These are phyloP conservation scores for Clamator glandarius DNA, from an alignment of 2,797 vertebrate genomes.

Conservation along the genomic window DNA sequence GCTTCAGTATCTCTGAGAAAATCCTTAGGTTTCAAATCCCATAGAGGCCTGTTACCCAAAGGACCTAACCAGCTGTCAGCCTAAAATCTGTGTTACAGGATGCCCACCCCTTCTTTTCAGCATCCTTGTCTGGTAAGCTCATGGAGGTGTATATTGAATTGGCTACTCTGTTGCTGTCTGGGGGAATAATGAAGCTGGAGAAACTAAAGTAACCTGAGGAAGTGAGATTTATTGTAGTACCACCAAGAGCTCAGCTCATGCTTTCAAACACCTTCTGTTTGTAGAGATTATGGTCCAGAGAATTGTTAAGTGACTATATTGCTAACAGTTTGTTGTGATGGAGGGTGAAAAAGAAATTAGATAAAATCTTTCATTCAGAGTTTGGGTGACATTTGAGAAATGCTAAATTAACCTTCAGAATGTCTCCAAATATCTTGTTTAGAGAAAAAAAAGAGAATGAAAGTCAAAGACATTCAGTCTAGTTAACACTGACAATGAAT, in stretches of 20 bases:
- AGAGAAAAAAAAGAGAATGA: neutral
- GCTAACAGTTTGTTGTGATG: neutral
- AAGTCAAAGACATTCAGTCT: neutral
- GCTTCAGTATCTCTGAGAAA: neutral
- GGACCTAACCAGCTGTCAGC: neutral
- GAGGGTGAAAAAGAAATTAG: neutral
- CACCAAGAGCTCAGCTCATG: neutral
- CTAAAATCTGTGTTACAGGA: neutral
- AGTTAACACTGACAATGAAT: neutral
- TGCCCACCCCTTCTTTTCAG: neutral
- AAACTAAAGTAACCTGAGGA: neutral
- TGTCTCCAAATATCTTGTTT: constrained; percentile 28
- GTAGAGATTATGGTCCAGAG: neutral
- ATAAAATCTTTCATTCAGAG: neutral
- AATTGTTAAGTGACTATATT: neutral
- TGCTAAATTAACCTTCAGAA: constrained; percentile 40
- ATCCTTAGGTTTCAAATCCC: neutral
- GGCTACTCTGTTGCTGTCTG: neutral
- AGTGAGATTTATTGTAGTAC: neutral
- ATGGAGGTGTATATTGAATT: neutral
- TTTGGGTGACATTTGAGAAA: constrained; percentile 42
- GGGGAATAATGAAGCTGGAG: neutral
- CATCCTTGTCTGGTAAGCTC: neutral
- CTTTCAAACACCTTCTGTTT: neutral
- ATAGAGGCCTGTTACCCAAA: neutral